Evolutionary conservation across 2,888 invertebrate species (phyloP).

Genomic region (Lasiommata megera): DNA sequence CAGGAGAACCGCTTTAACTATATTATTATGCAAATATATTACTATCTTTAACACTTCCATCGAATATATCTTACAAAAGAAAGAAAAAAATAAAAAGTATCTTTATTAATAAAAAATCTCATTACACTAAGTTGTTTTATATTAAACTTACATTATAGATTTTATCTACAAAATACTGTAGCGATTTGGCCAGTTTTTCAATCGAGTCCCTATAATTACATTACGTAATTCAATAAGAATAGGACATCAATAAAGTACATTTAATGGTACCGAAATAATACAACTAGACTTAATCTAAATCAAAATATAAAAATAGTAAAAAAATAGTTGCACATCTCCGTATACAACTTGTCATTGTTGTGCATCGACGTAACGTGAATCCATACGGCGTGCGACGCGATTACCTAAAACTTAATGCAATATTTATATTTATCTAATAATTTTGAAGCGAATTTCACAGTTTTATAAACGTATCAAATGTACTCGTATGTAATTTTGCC

Average conservation of each 20-base stretch:
- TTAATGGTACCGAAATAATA: constrained; percentile 74
- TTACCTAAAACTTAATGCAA: constrained; percentile 17
- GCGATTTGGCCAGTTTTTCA: constrained; percentile 75
- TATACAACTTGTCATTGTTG: constrained; percentile 70
- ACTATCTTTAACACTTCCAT: constrained; percentile 83
- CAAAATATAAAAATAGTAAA: constrained; percentile 81
- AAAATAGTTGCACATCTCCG: constrained; percentile 77
- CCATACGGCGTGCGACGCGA: constrained; percentile 27
- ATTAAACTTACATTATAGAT: constrained; percentile 79
- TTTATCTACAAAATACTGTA: constrained; percentile 81
- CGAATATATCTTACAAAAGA: constrained; percentile 82
- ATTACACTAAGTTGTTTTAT: constrained; percentile 77
- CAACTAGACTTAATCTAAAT: constrained; percentile 79
- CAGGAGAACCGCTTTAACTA: constrained; percentile 86
- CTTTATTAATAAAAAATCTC: constrained; percentile 80
- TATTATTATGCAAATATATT: constrained; percentile 82
- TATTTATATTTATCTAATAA: constrained; percentile 26
- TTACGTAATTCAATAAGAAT: constrained; percentile 68
- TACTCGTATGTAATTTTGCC: constrained; percentile 8
- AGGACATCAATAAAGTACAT: constrained; percentile 70
- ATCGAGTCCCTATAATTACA: constrained; percentile 61
- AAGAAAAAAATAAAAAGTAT: constrained; percentile 78
- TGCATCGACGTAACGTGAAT: constrained; percentile 46
- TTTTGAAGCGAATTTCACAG: constrained; percentile 28
- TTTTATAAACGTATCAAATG: constrained; percentile 29